These are phyloP conservation scores for Pseudonaja textilis DNA, from an alignment of 2,113 vertebrate genomes.

Conservation along the genomic window DNA sequence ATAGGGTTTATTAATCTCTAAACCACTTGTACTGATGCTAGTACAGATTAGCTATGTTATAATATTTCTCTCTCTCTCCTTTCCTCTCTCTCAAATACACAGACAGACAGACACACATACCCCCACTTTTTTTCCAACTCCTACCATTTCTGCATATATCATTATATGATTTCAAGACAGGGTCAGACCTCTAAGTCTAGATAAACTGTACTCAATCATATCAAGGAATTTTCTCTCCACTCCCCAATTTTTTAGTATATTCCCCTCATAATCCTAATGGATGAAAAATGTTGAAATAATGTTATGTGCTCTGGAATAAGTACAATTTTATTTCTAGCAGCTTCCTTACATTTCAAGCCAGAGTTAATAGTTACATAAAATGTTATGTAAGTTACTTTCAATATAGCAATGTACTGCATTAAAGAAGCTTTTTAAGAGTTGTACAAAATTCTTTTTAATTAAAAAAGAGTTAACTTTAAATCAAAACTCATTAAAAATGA, in stretches of 20 bases:
- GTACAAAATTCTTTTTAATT: not conserved
- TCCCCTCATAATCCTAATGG: not conserved
- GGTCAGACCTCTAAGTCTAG: not conserved
- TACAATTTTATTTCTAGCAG: not conserved
- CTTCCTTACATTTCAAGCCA: not conserved
- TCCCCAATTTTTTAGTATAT: not conserved
- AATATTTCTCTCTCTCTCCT: not conserved
- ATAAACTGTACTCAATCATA: not conserved
- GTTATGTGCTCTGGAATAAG: not conserved
- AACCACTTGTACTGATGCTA: not conserved
- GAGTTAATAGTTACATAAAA: not conserved
- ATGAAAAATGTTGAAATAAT: not conserved
- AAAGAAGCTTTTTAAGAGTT: not conserved
- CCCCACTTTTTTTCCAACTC: not conserved
- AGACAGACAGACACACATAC: not conserved
- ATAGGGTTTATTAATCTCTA: not conserved
- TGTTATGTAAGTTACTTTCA: not conserved
- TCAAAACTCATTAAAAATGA: not conserved
- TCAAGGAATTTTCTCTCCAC: not conserved
- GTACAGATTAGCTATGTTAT: not conserved
- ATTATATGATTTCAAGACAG: not conserved
- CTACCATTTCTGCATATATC: not conserved
- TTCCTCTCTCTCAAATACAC: not conserved
- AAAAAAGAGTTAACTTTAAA: not conserved
- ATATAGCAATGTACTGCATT: no score